Conservation (phyloP, 2,888 invertebrate genomes). For the Drosophila birchii region DNA sequence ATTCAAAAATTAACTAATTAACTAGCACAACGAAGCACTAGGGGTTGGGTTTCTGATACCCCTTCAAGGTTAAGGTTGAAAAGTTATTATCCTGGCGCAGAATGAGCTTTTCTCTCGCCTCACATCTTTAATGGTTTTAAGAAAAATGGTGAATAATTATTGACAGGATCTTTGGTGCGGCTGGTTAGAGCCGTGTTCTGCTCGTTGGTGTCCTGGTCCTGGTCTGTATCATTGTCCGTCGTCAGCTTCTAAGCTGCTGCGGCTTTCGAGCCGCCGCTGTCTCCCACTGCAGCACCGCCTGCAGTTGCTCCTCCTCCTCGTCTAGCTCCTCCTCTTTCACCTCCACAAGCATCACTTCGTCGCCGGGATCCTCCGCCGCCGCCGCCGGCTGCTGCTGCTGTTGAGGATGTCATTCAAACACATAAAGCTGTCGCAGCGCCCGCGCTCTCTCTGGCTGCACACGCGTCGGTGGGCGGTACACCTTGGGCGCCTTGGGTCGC, state of each 20-base stretch:
- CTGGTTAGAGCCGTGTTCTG: constrained; percentile 29
- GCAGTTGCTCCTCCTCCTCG: constrained; percentile 27
- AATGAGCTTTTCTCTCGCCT: constrained; percentile 2
- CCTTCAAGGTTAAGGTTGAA: background rate
- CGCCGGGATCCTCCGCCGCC: background rate
- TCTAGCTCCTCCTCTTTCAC: constrained; percentile 13
- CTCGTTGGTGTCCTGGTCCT: constrained; percentile 17
- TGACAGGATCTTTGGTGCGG: constrained; percentile 68
- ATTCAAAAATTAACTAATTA: constrained; percentile 42
- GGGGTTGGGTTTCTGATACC: background rate
- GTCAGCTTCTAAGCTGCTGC: constrained; percentile 32
- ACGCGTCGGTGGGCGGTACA: constrained; percentile 55
- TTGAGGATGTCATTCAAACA: constrained; percentile 77
- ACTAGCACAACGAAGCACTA: constrained; percentile 40
- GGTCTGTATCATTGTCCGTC: constrained; percentile 15
- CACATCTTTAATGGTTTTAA: constrained; percentile 17
- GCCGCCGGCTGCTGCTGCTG: background rate
- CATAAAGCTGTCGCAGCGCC: constrained; percentile 74
- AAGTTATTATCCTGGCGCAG: constrained; percentile 1
- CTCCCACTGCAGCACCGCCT: constrained; percentile 53
- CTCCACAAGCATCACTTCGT: constrained; percentile 7
- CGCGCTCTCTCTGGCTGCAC: constrained; percentile 75
- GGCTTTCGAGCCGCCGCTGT: background rate
- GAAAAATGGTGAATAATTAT: constrained; percentile 26
- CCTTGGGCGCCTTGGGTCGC: constrained; percentile 35